A percentile compares a stretch with the other conserved stretches of the same genome.
phyloP scores from a whole-genome alignment of 1,140 invertebrate genomes.

The Plectus sambesii region DNA sequence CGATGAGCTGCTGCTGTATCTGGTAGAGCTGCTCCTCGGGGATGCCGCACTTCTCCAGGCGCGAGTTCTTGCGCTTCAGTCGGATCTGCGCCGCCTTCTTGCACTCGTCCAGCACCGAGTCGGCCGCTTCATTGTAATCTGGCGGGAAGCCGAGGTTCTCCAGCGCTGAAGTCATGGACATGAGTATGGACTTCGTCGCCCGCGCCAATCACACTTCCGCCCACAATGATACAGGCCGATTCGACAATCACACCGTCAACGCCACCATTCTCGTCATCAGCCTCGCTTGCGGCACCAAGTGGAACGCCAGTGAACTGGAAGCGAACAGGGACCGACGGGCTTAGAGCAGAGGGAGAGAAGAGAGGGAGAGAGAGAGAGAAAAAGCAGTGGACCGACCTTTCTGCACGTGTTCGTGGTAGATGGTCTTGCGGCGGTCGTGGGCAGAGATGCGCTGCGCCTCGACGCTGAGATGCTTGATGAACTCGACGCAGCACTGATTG shows the following conservation, averaged over 20 bases:
- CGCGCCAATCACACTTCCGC: not conserved
- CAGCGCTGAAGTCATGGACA: constrained; percentile 29
- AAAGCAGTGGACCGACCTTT: constrained; percentile 37
- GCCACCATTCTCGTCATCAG: too few relatives aligned
- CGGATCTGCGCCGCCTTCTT: constrained; percentile 42
- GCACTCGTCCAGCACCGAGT: constrained; percentile 40
- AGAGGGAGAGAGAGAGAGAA: too few relatives aligned
- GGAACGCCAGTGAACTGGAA: too few relatives aligned
- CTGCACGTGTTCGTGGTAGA: constrained; percentile 45
- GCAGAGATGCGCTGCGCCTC: constrained; percentile 43
- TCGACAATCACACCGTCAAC: too few relatives aligned
- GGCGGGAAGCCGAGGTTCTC: constrained; percentile 35
- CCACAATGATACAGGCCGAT: constrained; percentile 14
- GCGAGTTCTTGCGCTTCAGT: constrained; percentile 45
- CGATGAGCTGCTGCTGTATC: constrained; percentile 40
- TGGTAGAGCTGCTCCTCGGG: constrained; percentile 42
- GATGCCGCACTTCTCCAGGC: constrained; percentile 46
- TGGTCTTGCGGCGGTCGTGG: constrained; percentile 41
- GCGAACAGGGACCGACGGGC: too few relatives aligned
- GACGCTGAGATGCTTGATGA: constrained; percentile 35
- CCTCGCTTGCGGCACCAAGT: too few relatives aligned
- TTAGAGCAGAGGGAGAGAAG: too few relatives aligned
- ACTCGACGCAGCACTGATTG: constrained; percentile 43
- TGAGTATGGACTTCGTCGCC: not conserved
- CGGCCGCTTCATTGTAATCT: constrained; percentile 39